Conservation (phyloP, 64 coral and sea anemone genomes). For the Stichodactyla helianthus region DNA sequence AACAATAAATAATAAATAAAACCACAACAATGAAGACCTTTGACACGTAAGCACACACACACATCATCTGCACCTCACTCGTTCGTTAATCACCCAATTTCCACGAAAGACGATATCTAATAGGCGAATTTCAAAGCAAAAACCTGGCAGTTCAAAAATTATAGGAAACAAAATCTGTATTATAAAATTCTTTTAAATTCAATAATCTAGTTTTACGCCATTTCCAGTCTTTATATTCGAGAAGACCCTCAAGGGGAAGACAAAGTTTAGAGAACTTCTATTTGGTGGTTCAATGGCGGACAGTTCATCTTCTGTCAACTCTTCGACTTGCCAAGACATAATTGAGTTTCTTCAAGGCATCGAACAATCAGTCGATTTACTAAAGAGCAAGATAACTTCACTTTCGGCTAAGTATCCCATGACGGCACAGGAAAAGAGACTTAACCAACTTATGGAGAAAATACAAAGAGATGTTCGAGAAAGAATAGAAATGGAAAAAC, state of each 20-base stretch:
- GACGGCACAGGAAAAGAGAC: slow-evolving; percentile 10
- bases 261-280: not conserved
- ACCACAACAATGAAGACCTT: too few relatives aligned
- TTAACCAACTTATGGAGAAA: not conserved
- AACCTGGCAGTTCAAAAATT: too few relatives aligned
- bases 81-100: too few relatives aligned
- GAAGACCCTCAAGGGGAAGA: not conserved
- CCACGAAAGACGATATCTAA: too few relatives aligned
- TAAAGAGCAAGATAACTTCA: not conserved
- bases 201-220: too few relatives aligned
- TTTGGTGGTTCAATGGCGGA: not conserved
- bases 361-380: not conserved
- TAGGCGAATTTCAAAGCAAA: too few relatives aligned
- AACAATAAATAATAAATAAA: too few relatives aligned
- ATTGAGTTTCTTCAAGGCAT: slow-evolving; percentile 9
- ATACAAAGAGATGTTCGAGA: slow-evolving; percentile 8
- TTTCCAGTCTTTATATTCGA: too few relatives aligned
- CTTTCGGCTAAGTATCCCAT: slow-evolving; percentile 14
- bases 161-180: too few relatives aligned
- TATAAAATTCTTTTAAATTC: too few relatives aligned
- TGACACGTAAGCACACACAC: too few relatives aligned
- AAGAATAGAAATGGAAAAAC: not conserved
- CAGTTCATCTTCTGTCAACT: not conserved
- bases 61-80: too few relatives aligned
- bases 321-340: not conserved